Percentiles rank a stretch among this genome's conserved stretches.
Evolutionary conservation across 1,140 invertebrate species (phyloP).

Genomic region (Scaptomyza montana): DNA sequence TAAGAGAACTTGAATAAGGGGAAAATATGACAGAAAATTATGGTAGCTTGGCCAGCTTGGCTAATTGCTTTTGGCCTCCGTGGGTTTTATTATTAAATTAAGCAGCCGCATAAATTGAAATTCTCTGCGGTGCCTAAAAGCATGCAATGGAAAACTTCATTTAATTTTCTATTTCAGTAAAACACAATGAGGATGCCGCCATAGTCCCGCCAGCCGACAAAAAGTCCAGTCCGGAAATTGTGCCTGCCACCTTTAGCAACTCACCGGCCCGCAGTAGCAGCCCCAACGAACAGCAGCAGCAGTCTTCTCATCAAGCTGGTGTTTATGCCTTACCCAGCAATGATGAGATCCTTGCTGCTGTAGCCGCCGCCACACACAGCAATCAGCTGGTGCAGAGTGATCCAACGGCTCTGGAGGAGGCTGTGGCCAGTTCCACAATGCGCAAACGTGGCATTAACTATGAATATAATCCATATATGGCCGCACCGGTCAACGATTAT

Average conservation of each 20-base stretch:
- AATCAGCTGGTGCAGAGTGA: constrained; percentile 65
- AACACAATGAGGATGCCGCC: constrained; percentile 42
- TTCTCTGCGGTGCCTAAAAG: constrained; percentile 41
- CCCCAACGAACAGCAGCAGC: constrained; percentile 26
- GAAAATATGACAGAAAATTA: constrained; percentile 66
- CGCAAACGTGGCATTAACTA: constrained; percentile 78
- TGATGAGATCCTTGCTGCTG: constrained; percentile 75
- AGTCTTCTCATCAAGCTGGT: constrained; percentile 42
- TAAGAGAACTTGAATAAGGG: constrained; percentile 12
- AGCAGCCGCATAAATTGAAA: constrained; percentile 55
- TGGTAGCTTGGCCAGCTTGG: constrained; percentile 44
- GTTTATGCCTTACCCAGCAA: constrained; percentile 70
- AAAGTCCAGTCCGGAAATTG: constrained; percentile 82
- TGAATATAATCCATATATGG: constrained; percentile 64
- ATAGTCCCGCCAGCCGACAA: constrained; percentile 63
- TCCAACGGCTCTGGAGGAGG: constrained; percentile 58
- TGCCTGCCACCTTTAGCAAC: constrained; percentile 75
- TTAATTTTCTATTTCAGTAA: constrained; percentile 55
- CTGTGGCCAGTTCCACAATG: constrained; percentile 65
- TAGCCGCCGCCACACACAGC: constrained; percentile 70
- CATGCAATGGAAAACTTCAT: constrained; percentile 50
- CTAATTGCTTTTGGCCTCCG: constrained; percentile 70
- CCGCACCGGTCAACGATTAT: constrained; percentile 39
- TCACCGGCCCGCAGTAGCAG: constrained; percentile 34
- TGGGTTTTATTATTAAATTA: constrained; percentile 63